Evolutionary conservation across 2,888 invertebrate species (phyloP).

Genomic region (Operophtera brumata): DNA sequence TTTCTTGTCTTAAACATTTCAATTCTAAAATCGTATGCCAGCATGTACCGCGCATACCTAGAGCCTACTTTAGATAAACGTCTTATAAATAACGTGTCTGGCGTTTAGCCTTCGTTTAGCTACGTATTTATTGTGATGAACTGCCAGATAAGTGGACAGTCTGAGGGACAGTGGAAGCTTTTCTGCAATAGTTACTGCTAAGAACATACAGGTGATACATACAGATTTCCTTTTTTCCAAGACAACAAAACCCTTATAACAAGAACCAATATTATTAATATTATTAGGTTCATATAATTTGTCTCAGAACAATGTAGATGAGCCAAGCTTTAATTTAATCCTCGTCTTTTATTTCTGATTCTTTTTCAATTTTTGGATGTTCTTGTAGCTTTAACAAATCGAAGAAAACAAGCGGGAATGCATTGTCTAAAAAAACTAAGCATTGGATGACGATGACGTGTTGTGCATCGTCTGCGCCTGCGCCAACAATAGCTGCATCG

Average conservation of each 20-base stretch:
- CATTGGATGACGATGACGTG: slow-evolving; percentile 1
- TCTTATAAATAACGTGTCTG: slow-evolving; percentile 6
- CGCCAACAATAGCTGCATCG: slow-evolving; percentile 26
- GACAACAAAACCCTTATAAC: too few species aligned
- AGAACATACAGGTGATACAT: neutral
- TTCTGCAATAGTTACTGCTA: neutral
- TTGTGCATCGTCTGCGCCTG: slow-evolving; percentile 12
- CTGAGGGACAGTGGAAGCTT: neutral
- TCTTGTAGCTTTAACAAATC: neutral
- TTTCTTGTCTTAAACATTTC: slow-evolving; percentile 18
- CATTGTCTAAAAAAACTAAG: neutral
- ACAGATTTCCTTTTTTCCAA: too few species aligned
- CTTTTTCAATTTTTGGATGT: neutral
- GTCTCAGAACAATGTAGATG: neutral
- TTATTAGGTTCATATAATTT: too few species aligned
- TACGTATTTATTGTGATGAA: slow-evolving; percentile 1
- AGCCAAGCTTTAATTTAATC: neutral
- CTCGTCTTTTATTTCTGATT: neutral
- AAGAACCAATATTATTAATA: neutral
- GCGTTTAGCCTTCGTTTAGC: neutral
- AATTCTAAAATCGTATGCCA: slow-evolving; percentile 20
- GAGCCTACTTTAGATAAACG: slow-evolving; percentile 18
- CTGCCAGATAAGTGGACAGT: neutral
- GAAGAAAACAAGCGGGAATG: neutral
- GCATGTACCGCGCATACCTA: slow-evolving; percentile 19